These are phyloP conservation scores for Arenaria interpres DNA, from an alignment of 2,113 vertebrate genomes.

Conservation along the genomic window DNA sequence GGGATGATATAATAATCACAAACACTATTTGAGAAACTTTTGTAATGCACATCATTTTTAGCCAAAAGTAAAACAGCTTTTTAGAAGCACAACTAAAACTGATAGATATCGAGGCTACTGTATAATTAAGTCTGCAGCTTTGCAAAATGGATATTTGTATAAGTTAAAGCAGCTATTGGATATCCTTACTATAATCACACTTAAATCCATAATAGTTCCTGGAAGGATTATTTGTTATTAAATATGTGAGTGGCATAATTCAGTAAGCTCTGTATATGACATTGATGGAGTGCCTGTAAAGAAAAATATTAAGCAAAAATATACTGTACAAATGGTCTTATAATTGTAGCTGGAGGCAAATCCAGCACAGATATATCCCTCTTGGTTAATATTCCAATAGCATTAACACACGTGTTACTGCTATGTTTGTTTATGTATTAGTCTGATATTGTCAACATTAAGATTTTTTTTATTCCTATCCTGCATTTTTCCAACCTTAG, in stretches of 20 bases:
- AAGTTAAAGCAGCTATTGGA: slow-evolving; percentile 29
- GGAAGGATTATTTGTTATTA: slow-evolving; percentile 52
- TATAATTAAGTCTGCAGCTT: slow-evolving; percentile 19
- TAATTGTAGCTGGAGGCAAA: slow-evolving; percentile 39
- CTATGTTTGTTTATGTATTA: not conserved
- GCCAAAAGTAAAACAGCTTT: not conserved
- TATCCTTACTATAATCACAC: slow-evolving; percentile 22
- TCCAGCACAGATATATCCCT: slow-evolving; percentile 5
- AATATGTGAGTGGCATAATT: slow-evolving; percentile 47
- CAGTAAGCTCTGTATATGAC: slow-evolving; percentile 4
- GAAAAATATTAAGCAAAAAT: slow-evolving; percentile 39
- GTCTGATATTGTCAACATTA: not conserved
- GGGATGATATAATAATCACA: not conserved
- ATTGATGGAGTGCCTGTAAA: slow-evolving; percentile 10
- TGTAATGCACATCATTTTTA: not conserved
- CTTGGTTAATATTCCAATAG: not conserved
- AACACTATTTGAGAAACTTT: not conserved
- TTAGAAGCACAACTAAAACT: slow-evolving; percentile 7
- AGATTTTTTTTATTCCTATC: not conserved
- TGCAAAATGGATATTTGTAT: slow-evolving; percentile 4
- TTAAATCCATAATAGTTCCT: slow-evolving; percentile 39
- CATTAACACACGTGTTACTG: not conserved
- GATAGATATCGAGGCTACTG: not conserved
- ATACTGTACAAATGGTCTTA: slow-evolving; percentile 7
- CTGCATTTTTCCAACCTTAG: not conserved